Percentiles rank a stretch among this genome's conserved stretches.
phyloP scores from a whole-genome alignment of 2,797 vertebrate species.

The Neopelma chrysocephalum region DNA sequence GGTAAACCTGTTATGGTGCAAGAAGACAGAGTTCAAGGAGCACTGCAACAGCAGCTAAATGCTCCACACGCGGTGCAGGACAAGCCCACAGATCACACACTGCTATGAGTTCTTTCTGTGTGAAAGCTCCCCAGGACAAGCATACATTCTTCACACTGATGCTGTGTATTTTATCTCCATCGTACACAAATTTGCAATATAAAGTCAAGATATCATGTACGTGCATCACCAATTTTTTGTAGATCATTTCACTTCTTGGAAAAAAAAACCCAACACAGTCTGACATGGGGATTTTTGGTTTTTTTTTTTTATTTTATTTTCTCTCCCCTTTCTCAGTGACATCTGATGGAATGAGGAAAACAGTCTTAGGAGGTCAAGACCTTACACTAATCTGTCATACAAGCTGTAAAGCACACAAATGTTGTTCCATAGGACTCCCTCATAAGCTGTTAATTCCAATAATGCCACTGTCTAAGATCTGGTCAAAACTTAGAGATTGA shows the following conservation, averaged over 20 bases:
- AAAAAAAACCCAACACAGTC: conserved; percentile 21
- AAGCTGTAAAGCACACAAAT: background rate
- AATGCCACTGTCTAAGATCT: background rate
- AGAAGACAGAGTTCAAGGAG: background rate
- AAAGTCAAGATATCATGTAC: background rate
- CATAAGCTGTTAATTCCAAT: conserved; percentile 3
- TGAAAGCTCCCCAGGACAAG: background rate
- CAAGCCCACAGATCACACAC: background rate
- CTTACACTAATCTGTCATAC: background rate
- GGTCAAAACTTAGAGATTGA: background rate
- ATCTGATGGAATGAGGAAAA: background rate
- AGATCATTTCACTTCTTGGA: conserved; percentile 27
- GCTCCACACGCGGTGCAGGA: background rate
- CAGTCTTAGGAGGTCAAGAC: background rate
- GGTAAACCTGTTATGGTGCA: background rate
- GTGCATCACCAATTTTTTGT: conserved; percentile 34
- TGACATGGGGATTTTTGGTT: background rate
- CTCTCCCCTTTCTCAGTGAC: background rate
- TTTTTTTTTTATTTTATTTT: background rate
- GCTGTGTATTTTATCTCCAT: conserved; percentile 63
- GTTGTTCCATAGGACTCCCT: background rate
- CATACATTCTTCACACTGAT: conserved; percentile 37
- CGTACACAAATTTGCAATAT: conserved; percentile 6
- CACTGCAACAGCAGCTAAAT: background rate
- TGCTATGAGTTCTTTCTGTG: background rate